A percentile compares a stretch with the other conserved stretches of the same genome.
Evolutionary conservation across 2,797 vertebrate genomes (phyloP).

Genomic region (Pangasius larnaudii): DNA sequence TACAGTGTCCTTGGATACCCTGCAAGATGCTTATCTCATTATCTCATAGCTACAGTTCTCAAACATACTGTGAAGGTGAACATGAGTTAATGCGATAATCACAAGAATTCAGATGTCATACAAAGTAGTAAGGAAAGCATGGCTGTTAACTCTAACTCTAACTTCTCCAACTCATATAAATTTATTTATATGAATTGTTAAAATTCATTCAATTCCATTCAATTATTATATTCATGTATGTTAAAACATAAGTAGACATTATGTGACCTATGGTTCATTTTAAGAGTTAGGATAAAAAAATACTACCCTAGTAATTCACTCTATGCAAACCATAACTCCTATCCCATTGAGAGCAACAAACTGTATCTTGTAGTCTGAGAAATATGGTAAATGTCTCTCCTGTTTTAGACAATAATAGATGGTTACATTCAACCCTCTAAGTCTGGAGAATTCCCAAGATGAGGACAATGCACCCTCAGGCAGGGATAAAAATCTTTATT

Average conservation of each 20-base stretch:
- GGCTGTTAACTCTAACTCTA: not conserved
- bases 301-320: not conserved
- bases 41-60: not conserved
- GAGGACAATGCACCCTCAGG: slow-evolving; percentile 52
- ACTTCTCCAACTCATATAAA: not conserved
- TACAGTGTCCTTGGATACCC: not conserved
- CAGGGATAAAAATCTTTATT: slow-evolving; percentile 53
- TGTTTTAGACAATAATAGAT: slow-evolving; percentile 26
- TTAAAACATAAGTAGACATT: not conserved
- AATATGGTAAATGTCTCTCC: slow-evolving; percentile 3
- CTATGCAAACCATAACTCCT: not conserved
- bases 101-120: not conserved
- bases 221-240: not conserved
- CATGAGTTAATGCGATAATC: not conserved
- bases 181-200: too few species aligned
- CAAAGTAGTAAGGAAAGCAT: slow-evolving; percentile 2
- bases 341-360: not conserved
- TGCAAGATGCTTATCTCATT: not conserved
- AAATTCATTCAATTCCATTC: too few species aligned
- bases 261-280: not conserved
- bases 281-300: too few species aligned
- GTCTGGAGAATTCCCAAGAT: slow-evolving; percentile 48
- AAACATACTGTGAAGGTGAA: not conserved
- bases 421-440: slow-evolving; percentile 16
- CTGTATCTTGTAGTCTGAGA: not conserved